Evolutionary conservation across 2,113 vertebrate species (phyloP).

Genomic region (Gadus chalcogrammus): DNA sequence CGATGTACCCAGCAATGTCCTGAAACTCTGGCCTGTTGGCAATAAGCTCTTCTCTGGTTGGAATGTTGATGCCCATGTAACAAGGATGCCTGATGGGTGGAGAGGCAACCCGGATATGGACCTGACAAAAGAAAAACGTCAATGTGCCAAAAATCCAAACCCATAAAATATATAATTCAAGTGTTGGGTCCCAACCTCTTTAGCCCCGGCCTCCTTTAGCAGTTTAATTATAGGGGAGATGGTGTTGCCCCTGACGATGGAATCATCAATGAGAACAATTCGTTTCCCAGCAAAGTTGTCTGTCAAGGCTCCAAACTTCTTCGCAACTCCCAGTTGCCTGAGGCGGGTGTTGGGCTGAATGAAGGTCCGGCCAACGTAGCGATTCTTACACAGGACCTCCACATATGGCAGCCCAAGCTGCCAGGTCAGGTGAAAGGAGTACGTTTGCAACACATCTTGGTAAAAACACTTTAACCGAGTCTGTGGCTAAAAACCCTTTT

Average conservation of each 20-base stretch:
- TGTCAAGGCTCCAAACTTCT: slow-evolving; percentile 94
- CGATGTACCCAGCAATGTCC: slow-evolving; percentile 89
- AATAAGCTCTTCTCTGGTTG: slow-evolving; percentile 98
- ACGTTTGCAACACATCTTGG: neutral
- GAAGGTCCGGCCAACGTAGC: slow-evolving; percentile 94
- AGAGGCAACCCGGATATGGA: slow-evolving; percentile 95
- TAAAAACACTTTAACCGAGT: neutral
- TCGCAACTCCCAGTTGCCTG: slow-evolving; percentile 94
- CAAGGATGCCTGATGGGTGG: slow-evolving; percentile 93
- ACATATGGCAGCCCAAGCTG: slow-evolving; percentile 91
- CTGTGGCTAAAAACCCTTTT: neutral
- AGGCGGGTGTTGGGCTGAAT: slow-evolving; percentile 97
- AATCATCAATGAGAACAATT: slow-evolving; percentile 93
- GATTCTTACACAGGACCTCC: slow-evolving; percentile 97
- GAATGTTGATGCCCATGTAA: slow-evolving; percentile 99
- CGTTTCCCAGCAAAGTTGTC: slow-evolving; percentile 96
- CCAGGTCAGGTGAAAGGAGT: slow-evolving; percentile 10
- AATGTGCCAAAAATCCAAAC: neutral
- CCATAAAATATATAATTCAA: neutral
- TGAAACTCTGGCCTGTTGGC: slow-evolving; percentile 95
- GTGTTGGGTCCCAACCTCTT: slow-evolving; percentile 79
- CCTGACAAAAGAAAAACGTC: slow-evolving; percentile 65
- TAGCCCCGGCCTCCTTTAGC: slow-evolving; percentile 93
- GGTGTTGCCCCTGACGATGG: slow-evolving; percentile 96
- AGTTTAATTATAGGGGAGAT: slow-evolving; percentile 97